Base-by-base conservation (phyloP, 2,888 invertebrate genomes). In the Dryomyza anilis region DNA sequence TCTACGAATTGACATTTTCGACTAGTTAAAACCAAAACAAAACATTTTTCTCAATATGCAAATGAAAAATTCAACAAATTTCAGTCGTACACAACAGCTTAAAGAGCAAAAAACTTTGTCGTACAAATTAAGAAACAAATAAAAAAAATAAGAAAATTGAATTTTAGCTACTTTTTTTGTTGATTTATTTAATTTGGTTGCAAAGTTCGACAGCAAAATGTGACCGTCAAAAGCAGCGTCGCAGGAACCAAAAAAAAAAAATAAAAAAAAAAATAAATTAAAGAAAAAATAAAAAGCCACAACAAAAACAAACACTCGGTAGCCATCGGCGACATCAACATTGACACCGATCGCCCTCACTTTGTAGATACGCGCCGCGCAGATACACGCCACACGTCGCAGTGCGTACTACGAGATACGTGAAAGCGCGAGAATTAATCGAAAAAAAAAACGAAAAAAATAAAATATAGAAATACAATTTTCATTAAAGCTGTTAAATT, bases 51-150 rank as follows among this genome's bases (percentile, higher is more conserved):
- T n/a, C n/a, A n/a, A n/a, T n/a, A n/a, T n/a, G n/a, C n/a, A n/a
- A n/a, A n/a, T n/a, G n/a, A n/a, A n/a, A n/a, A n/a, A n/a, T n/a
- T n/a, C n/a, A n/a, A 30, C 1, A 33, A 53, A 53, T 30, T 30
- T 43, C 57, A 57, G 57, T 57, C 57, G 57, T 43, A 10, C 27
- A 12, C 43, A 27, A 27, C 23, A 43, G 57, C 36, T 57, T 39
- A 43, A 57, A 57, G 39, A 23, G 57, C 25, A n/a, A 27, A 43
- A 39, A 33, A 19, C 50, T 19, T 50, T 50, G 50, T 43, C 27
- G 29, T n/a, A n/a, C n/a, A n/a, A n/a, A n/a, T n/a, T n/a, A n/a
- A n/a, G n/a, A n/a, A n/a, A n/a, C n/a, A n/a, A 30, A 27, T 10
- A 50, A 1, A 23, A 52, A 25, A 27, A n/a, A 33, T 16, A 25